Base-by-base conservation (phyloP, 2,113 vertebrate species). In the Origma solitaria region DNA sequence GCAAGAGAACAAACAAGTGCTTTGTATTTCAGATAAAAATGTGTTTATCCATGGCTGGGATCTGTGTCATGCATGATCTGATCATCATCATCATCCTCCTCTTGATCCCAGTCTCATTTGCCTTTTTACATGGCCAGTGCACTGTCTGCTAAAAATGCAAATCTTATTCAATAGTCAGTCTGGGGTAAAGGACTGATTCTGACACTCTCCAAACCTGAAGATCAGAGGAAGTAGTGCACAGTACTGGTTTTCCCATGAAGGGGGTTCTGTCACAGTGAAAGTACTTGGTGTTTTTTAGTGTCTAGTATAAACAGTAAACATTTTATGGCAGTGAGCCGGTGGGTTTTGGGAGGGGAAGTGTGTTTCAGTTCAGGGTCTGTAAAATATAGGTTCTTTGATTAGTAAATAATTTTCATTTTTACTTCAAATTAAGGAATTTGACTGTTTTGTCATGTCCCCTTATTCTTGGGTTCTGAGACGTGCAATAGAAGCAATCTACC, bases 11-110 rank as follows among this genome's bases (percentile, higher is more conserved):
- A 81, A 50, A 44, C 38, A 57, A 3, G 1, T 51, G 25, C 37
- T 21, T 12, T 9, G 28, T 44, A 31, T 84, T 82, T 87, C 86
- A 47, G 64, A 44, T n/a, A 27, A 69, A 17, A 60, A 44, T 15
- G 11, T 65, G 31, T 30, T 13, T 53, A 30, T 47, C 42, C 4
- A 0, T 24, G 37, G 27, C 45, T 2, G 5, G 25, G 13, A 30
- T 50, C 27, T 35, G 6, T 33, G 37, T 23, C n/a, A 14, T 17
- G 31, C 14, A 27, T 44, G 31, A 58, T 31, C 25, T 77, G 53
- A 45, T 73, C 44, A 49, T 75, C 17, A 4, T 77, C 44, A 27
- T 60, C 44, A 37, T 60, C 69, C 51, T n/a, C n/a, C n/a, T 91
- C 31, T 64, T 21, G 2, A 33, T 86, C 65, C 21, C 53, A 8